Conservation (phyloP, 2,113 vertebrate species). For the Channa maculata region DNA sequence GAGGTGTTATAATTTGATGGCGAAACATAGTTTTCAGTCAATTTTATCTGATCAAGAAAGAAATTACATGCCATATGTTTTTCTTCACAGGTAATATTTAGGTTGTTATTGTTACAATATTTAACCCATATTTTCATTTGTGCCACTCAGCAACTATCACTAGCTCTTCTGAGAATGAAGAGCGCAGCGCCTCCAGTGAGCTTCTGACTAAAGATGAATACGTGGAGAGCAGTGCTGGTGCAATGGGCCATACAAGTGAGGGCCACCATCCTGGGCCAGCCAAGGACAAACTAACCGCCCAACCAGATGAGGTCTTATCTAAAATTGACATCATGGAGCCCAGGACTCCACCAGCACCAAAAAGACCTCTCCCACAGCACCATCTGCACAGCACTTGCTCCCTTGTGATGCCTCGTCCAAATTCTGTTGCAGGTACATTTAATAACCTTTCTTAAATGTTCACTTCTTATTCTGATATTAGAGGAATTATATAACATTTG, state of each 20-base stretch:
- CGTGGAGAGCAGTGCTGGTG: constrained; percentile 67
- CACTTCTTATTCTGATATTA: neutral
- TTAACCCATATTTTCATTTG: constrained; percentile 17
- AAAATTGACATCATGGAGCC: constrained; percentile 62
- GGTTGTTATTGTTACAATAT: too few relatives aligned
- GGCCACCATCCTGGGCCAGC: constrained; percentile 85
- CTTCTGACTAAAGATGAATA: constrained; percentile 91
- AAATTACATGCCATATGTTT: constrained; percentile 19
- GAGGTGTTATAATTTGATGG: neutral
- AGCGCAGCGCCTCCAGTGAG: constrained; percentile 92
- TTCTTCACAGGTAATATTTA: too few relatives aligned
- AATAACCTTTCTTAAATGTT: neutral
- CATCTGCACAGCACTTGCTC: constrained; percentile 85
- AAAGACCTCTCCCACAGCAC: constrained; percentile 84
- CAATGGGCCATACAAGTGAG: constrained; percentile 78
- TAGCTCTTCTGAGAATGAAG: constrained; percentile 98
- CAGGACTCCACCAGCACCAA: constrained; percentile 74
- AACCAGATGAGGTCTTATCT: constrained; percentile 60
- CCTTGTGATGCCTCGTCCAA: constrained; percentile 93
- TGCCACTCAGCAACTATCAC: constrained; percentile 90
- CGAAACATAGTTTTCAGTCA: constrained; percentile 1
- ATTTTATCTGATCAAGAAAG: neutral
- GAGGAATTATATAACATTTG: neutral
- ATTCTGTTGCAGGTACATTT: constrained; percentile 95
- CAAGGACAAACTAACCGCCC: constrained; percentile 80